Evolutionary conservation across 2,113 vertebrate genomes (phyloP).

Genomic region (Hippopotamus amphibius): DNA sequence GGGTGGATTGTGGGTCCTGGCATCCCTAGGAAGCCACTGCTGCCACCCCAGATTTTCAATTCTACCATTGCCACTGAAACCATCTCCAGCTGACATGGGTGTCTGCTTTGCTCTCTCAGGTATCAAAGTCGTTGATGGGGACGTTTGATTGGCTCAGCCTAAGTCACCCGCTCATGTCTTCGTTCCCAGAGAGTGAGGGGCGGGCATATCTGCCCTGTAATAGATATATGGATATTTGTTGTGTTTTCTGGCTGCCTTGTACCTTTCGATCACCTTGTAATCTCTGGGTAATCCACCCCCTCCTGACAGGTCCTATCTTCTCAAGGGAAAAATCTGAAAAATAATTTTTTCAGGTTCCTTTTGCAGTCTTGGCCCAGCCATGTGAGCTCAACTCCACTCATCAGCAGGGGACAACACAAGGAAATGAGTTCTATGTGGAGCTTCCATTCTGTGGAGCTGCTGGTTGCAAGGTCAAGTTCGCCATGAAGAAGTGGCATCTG

Average conservation of each 20-base stretch:
- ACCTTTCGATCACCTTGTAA: background rate
- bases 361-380: background rate
- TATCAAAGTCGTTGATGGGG: background rate
- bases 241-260: background rate
- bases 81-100: background rate
- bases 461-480: background rate
- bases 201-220: background rate
- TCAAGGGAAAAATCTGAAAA: background rate
- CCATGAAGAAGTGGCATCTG: background rate
- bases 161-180: background rate
- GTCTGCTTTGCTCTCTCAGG: background rate
- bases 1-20: background rate
- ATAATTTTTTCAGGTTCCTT: background rate
- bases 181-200: background rate
- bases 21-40: background rate
- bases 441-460: background rate
- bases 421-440: background rate
- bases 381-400: background rate
- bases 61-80: background rate
- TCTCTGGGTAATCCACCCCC: fast-evolving
- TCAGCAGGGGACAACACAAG: background rate
- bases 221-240: background rate
- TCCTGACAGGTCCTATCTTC: background rate
- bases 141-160: background rate
- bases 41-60: background rate